Percentiles rank a stretch among this genome's conserved stretches.
Conservation (phyloP, 2,797 vertebrate genomes). For the Pangasius djambal region DNA sequence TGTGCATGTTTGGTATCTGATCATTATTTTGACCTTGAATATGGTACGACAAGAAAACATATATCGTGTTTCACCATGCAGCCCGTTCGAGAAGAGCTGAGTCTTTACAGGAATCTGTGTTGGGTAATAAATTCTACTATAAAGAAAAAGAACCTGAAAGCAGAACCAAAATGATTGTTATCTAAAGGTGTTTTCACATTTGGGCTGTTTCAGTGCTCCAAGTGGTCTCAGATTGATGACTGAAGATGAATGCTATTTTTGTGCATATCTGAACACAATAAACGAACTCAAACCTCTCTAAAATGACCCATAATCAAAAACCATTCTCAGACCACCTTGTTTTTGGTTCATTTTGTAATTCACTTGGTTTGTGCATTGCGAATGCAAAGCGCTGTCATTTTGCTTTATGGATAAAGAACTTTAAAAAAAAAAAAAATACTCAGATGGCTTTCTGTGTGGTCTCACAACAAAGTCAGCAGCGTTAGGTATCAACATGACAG, state of each 20-base stretch:
- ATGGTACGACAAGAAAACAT: not conserved
- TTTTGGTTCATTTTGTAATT: not conserved
- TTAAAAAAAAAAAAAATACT: not conserved
- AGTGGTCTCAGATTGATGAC: not conserved
- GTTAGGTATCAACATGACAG: not conserved
- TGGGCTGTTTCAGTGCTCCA: not conserved
- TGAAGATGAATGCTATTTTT: not conserved
- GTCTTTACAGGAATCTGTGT: not conserved
- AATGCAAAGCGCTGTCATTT: not conserved
- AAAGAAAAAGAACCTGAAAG: not conserved
- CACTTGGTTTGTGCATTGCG: not conserved
- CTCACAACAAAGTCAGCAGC: not conserved
- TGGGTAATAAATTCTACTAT: not conserved
- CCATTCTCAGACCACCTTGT: not conserved
- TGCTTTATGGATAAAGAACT: not conserved
- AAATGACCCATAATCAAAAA: not conserved
- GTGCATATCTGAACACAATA: not conserved
- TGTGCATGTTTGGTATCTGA: not conserved
- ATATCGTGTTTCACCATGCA: not conserved
- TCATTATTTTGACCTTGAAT: not conserved
- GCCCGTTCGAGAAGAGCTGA: not conserved
- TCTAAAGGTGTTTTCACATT: not conserved
- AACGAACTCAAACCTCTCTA: not conserved
- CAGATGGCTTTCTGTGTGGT: not conserved
- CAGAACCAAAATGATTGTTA: constrained; percentile 7